Percentiles rank a stretch among this genome's conserved stretches.
phyloP scores from a whole-genome alignment of 2,797 vertebrate genomes.

The Oreochromis grahami region DNA sequence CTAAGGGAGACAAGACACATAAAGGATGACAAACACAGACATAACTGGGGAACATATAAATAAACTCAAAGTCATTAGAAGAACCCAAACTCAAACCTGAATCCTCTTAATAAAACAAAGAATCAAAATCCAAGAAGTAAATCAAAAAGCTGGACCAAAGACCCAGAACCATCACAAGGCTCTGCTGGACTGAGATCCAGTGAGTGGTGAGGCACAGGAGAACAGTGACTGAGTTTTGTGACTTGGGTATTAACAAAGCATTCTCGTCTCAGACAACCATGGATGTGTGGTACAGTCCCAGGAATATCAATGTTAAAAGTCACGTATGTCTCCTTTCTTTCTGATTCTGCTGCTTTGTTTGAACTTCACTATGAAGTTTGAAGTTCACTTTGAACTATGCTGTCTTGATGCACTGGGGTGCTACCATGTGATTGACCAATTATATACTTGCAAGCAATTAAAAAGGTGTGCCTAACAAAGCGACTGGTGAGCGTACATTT shows the following conservation, averaged over 20 bases:
- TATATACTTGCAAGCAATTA: neutral
- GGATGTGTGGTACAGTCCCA: neutral
- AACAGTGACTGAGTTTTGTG: neutral
- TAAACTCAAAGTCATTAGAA: neutral
- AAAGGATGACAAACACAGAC: neutral
- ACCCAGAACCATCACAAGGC: neutral
- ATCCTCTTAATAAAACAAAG: neutral
- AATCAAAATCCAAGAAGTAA: neutral
- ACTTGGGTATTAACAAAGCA: accelerated
- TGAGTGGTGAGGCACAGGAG: neutral
- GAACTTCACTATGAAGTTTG: accelerated
- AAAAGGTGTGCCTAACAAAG: neutral
- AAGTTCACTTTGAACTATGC: neutral
- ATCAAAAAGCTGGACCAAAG: neutral
- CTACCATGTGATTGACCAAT: neutral
- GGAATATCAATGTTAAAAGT: neutral
- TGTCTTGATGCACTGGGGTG: accelerated
- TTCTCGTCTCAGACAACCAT: neutral
- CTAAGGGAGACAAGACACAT: neutral
- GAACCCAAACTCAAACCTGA: neutral
- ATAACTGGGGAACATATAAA: neutral
- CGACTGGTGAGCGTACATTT: neutral
- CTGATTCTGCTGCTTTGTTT: neutral
- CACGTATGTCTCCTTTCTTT: neutral
- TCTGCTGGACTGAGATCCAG: neutral